A percentile compares a stretch with the other conserved stretches of the same genome.
Evolutionary conservation across 1,140 invertebrate genomes (phyloP).

Genomic region (Hydropsyche tenuis): DNA sequence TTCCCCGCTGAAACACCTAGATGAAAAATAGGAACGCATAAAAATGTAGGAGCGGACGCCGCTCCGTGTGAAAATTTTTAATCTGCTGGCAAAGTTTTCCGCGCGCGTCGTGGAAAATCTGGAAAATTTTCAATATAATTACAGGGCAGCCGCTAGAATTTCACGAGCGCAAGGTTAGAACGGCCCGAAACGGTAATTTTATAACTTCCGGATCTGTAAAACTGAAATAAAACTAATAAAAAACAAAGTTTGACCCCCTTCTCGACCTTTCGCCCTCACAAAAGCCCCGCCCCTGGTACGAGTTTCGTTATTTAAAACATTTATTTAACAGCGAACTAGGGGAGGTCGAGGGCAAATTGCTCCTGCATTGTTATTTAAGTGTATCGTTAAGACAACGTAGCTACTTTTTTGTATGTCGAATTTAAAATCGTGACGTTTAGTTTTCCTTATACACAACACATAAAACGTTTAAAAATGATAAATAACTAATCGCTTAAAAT

Average conservation of each 20-base stretch:
- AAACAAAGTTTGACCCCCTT: constrained; percentile 36
- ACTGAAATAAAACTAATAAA: constrained; percentile 45
- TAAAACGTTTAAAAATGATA: too few relatives aligned
- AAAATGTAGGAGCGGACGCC: background rate
- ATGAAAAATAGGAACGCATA: background rate
- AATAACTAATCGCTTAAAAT: too few relatives aligned
- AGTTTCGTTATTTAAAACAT: constrained; percentile 31
- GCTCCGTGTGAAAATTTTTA: constrained; percentile 27
- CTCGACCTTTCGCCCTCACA: too few relatives aligned
- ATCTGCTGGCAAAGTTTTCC: constrained; percentile 25
- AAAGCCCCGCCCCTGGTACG: background rate
- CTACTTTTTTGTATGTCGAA: too few relatives aligned
- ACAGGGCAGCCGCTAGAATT: constrained; percentile 41
- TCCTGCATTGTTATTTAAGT: background rate
- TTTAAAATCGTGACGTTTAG: too few relatives aligned
- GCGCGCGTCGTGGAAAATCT: constrained; percentile 2
- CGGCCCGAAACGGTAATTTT: constrained; percentile 27
- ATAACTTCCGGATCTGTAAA: constrained; percentile 29
- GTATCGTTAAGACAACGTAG: too few relatives aligned
- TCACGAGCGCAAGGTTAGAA: constrained; percentile 28
- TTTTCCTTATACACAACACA: too few relatives aligned
- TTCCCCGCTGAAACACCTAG: too few relatives aligned
- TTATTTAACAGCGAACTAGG: constrained; percentile 29
- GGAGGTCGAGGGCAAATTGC: background rate
- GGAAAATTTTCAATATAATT: constrained; percentile 45